These are phyloP conservation scores for Branchinecta lynchi DNA, from an alignment of 1,140 invertebrate species.

Conservation along the genomic window DNA sequence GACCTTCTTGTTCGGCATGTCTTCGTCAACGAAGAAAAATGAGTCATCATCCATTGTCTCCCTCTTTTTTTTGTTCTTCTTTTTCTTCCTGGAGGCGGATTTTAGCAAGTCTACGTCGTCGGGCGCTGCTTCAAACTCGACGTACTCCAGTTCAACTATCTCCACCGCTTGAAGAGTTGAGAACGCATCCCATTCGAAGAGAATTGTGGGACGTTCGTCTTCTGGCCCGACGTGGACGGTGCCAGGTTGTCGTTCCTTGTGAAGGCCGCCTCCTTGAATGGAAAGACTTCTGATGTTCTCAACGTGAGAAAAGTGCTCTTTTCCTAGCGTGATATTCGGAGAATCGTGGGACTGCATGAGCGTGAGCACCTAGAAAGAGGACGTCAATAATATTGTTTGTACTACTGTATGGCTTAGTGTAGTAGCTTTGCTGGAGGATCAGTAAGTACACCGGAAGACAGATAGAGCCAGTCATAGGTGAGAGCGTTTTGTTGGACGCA, in stretches of 20 bases:
- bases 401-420: too few relatives aligned
- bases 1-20: neutral
- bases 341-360: neutral
- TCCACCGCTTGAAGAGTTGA: neutral
- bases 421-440: too few relatives aligned
- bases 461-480: too few relatives aligned
- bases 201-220: neutral
- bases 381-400: neutral
- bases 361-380: neutral
- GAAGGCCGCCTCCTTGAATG: neutral
- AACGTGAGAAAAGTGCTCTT: neutral
- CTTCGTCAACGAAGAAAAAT: neutral
- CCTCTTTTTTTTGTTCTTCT: conserved; percentile 2
- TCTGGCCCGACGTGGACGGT: neutral
- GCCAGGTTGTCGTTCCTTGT: neutral
- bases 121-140: neutral
- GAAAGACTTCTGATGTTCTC: neutral
- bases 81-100: neutral
- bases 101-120: neutral
- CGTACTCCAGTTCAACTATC: neutral
- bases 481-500: too few relatives aligned
- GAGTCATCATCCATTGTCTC: neutral
- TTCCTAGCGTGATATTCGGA: neutral
- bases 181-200: neutral
- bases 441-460: too few relatives aligned